Evolutionary conservation across 1,140 invertebrate genomes (phyloP).

Genomic region (Panonychus citri): DNA sequence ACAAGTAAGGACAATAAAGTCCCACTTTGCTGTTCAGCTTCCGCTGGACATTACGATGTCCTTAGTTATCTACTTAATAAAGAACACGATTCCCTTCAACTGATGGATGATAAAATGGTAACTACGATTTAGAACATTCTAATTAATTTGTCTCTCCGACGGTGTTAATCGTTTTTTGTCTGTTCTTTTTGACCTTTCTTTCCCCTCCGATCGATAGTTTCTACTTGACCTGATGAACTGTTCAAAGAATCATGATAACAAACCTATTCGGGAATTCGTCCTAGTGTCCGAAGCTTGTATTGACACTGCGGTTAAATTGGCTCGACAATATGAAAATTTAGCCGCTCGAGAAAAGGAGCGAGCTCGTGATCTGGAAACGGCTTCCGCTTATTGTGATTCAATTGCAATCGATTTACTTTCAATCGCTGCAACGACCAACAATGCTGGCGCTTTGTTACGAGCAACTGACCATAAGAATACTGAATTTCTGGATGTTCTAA

Average conservation of each 20-base stretch:
- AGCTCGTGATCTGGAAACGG: slow-evolving; percentile 79
- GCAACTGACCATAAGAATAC: slow-evolving; percentile 73
- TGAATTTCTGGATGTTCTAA: slow-evolving; percentile 87
- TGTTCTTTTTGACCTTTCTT: neutral
- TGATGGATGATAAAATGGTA: slow-evolving; percentile 87
- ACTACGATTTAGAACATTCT: slow-evolving; percentile 4
- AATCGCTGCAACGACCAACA: slow-evolving; percentile 74
- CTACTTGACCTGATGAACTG: slow-evolving; percentile 97
- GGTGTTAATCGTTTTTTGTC: neutral
- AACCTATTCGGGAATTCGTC: slow-evolving; percentile 88
- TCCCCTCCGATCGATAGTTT: slow-evolving; percentile 41
- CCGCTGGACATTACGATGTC: slow-evolving; percentile 84
- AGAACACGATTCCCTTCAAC: slow-evolving; percentile 81
- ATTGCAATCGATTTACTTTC: slow-evolving; percentile 91
- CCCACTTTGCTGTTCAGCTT: slow-evolving; percentile 88
- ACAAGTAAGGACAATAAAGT: slow-evolving; percentile 76
- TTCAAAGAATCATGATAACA: slow-evolving; percentile 85
- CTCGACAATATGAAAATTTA: slow-evolving; percentile 52
- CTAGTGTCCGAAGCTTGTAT: slow-evolving; percentile 87
- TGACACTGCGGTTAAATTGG: slow-evolving; percentile 90
- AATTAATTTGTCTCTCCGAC: neutral
- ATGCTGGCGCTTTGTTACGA: slow-evolving; percentile 66
- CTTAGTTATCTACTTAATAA: slow-evolving; percentile 86
- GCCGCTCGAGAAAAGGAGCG: slow-evolving; percentile 77
- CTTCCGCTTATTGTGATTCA: slow-evolving; percentile 79